phyloP scores from a whole-genome alignment of 2,113 vertebrate genomes.

The Conger conger region DNA sequence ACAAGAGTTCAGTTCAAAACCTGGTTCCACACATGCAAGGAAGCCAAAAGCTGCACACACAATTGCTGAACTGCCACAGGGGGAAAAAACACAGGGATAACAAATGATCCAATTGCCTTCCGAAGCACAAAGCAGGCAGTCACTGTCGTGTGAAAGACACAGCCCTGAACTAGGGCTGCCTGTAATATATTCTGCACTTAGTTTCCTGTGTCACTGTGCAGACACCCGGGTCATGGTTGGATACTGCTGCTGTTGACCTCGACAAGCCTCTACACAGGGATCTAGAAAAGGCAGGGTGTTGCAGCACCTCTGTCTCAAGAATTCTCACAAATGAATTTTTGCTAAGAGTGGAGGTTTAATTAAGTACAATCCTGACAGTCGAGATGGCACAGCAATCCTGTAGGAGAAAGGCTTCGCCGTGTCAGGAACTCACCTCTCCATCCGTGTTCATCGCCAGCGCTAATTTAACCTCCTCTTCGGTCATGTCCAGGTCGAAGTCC shows the following conservation, averaged over 20 bases:
- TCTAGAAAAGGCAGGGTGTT: too few relatives aligned
- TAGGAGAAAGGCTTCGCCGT: too few relatives aligned
- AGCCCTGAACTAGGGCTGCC: neutral
- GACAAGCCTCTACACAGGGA: too few relatives aligned
- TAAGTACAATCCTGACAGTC: too few relatives aligned
- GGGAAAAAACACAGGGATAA: neutral
- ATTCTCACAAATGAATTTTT: neutral
- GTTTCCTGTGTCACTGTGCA: too few relatives aligned
- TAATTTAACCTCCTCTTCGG: conserved; percentile 93
- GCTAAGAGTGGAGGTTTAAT: neutral
- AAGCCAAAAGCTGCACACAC: neutral
- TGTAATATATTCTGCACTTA: too few relatives aligned
- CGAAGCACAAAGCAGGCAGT: neutral
- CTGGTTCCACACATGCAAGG: neutral
- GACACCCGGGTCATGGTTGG: too few relatives aligned
- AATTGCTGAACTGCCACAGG: neutral
- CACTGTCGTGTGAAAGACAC: too few relatives aligned
- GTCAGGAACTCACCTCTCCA: conserved; percentile 73
- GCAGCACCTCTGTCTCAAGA: neutral
- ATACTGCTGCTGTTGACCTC: too few relatives aligned
- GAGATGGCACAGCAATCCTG: too few relatives aligned
- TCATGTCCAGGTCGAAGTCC: conserved; percentile 98
- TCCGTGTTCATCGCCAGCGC: conserved; percentile 84
- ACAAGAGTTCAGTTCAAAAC: too few relatives aligned
- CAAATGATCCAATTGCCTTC: neutral